Conservation (phyloP, 2,888 invertebrate genomes). For the Agrotis clavis region DNA sequence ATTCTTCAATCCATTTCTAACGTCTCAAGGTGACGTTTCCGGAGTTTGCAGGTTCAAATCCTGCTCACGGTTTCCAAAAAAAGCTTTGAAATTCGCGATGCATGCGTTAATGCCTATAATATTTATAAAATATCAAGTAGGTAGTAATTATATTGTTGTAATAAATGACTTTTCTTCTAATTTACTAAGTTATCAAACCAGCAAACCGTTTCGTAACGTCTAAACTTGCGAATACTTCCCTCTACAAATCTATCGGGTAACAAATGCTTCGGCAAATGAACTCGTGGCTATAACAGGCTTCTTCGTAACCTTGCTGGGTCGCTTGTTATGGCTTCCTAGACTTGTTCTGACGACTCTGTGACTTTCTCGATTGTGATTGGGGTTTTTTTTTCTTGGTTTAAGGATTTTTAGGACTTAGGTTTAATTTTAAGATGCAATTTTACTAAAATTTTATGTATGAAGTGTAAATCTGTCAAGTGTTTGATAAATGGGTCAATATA, state of each 20-base stretch:
- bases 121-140: no score
- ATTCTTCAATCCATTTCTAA: no score
- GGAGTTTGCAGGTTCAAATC: no score
- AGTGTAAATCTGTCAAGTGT: neutral
- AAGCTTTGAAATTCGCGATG: no score
- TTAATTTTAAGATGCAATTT: neutral
- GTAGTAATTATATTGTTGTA: neutral
- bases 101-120: no score
- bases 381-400: neutral
- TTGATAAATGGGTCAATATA: no score
- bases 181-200: neutral
- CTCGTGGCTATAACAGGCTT: constrained; percentile 54
- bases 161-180: neutral
- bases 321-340: constrained; percentile 62
- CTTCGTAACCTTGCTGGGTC: constrained; percentile 57
- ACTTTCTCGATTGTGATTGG: constrained; percentile 16
- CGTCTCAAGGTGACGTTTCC: no score
- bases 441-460: neutral
- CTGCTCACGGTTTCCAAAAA: no score
- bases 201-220: constrained; percentile 27
- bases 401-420: no score
- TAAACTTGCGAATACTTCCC: constrained; percentile 38
- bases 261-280: constrained; percentile 48
- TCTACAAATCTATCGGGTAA: constrained; percentile 47
- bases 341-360: constrained; percentile 29